Evolutionary conservation across 2,113 vertebrate species (phyloP), one percentile per base, ranked within the genome.

Genomic region (Limnothrissa miodon): DNA sequence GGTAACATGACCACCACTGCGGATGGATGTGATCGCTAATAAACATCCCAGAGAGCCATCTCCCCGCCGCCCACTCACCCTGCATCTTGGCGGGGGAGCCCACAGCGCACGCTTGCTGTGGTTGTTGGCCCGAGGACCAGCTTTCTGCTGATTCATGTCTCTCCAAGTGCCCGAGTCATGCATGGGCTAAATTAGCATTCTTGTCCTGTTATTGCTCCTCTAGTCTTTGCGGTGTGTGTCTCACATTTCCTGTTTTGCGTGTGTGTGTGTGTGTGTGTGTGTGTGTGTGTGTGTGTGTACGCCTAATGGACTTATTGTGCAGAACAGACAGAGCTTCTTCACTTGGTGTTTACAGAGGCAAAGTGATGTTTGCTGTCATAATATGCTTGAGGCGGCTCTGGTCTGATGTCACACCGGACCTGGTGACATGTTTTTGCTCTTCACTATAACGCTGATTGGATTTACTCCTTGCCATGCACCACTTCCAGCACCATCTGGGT

Each of bases 341-440:
- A 84, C 80, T 84, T 88, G 19, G 81, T 90, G 70, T 85, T 87
- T 89, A 81, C 78, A 85, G 66, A 80, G 25, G 78, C 42, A 85
- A 42, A 66, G 51, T 83, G 44, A 2, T 91, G 83, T 90, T 92
- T 92, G 84, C 79, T 83, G 79, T 88, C 29, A 51, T 87, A 91
- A 89, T 89, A 84, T 51, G n/a, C 80, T 79, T 78, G 42, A 80
- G 48, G 11, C 42, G 66, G 39, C 84, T 1, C 39, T 78, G 8
- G 79, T 81, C 80, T 66, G 3, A 56, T 19, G 42, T 48, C 46
- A 78, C 85, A 53, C 83, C 70, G 74, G 17, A 83, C 53, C 19
- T 36, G 66, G 66, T 39, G 66, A 21, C 4, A 11, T 74, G 29
- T 36, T 33, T 74, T 17, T 74, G 1, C 29, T 36, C 66, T 17